phyloP scores from a whole-genome alignment of 1,140 invertebrate species.

The Mercenaria mercenaria region DNA sequence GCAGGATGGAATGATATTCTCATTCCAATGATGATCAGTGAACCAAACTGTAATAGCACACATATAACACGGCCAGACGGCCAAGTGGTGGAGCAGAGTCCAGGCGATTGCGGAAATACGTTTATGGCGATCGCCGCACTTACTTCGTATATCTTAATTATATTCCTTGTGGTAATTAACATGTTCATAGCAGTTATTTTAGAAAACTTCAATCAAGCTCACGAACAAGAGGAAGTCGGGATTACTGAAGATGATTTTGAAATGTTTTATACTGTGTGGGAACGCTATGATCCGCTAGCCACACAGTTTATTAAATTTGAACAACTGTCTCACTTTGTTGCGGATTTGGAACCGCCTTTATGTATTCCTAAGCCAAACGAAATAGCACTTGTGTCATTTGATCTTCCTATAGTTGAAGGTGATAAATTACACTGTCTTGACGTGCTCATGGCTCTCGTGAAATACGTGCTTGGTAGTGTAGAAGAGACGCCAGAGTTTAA shows the following conservation, averaged over 20 bases:
- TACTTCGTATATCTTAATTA: constrained; percentile 98
- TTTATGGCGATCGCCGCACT: constrained; percentile 96
- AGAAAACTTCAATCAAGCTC: constrained; percentile 98
- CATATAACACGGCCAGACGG: constrained; percentile 90
- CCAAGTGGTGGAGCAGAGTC: constrained; percentile 85
- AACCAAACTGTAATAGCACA: constrained; percentile 90
- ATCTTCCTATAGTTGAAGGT: constrained; percentile 97
- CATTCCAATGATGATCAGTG: constrained; percentile 96
- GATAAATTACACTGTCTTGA: constrained; percentile 99
- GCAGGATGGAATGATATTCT: constrained; percentile 99
- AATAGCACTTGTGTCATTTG: constrained; percentile 97
- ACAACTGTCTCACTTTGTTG: constrained; percentile 97
- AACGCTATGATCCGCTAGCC: constrained; percentile 98
- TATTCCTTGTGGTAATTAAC: constrained; percentile 99
- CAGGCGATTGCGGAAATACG: constrained; percentile 97
- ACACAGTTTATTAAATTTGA: constrained; percentile 98
- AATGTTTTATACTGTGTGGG: constrained; percentile 99
- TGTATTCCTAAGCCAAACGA: constrained; percentile 97
- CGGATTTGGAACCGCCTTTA: constrained; percentile 96
- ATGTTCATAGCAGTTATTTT: constrained; percentile 99
- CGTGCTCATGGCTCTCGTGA: constrained; percentile 96
- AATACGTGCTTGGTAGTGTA: constrained; percentile 95
- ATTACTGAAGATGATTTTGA: constrained; percentile 99
- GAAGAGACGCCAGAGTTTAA: constrained; percentile 97
- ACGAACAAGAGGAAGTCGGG: constrained; percentile 96